Evolutionary conservation across 2,797 vertebrate genomes (phyloP), one percentile per base, ranked within the genome.

Genomic region (Hozukius guyotensis): DNA sequence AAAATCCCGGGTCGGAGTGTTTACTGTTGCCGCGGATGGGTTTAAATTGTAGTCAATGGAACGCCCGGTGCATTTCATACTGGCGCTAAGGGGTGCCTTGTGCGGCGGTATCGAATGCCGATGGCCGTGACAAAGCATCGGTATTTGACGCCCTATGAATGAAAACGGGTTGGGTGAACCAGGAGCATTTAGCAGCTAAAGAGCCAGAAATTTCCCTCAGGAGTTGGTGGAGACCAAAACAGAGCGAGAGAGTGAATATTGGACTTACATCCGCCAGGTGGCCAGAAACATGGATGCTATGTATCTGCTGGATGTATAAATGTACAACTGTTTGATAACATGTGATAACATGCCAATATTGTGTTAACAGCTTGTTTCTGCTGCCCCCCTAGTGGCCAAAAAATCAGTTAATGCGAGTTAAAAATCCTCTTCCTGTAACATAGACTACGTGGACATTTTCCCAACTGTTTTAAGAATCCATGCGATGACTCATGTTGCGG

Each of bases 81-180:
- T 42, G 13, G 5, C 38, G 38, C 38, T 42, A 14, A 16, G 1
- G 38, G 13, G 38, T 42, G 38, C 38, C 38, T 42, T 42, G 38
- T 42, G 38, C 5, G 13, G 0, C 2, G 38, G 38, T 42, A 42
- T 0, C 13, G 38, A 42, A 42, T 5, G 38, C 0, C 2, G 6
- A 42, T 42, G 14, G 38, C 38, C 0, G 14, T 42, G 38, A 42
- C 38, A 1, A 42, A 16, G 38, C 38, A 42, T 42, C 14, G 0
- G 38, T 42, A 16, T 42, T 7, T 42, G 14, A 42, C 14, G 38
- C 38, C 14, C 38, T 42, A 42, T 16, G 38, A 42, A 42, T 42
- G 38, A 42, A 14, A 42, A 46, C 16, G 1, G 16, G 42, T 6
- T 46, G 42, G 42, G 42, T 46, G 42, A 18, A 46, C 16, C 16